A percentile compares a stretch with the other conserved stretches of the same genome.
Conservation (phyloP, 2,888 invertebrate species). For the Ditylenchus weischeri region DNA sequence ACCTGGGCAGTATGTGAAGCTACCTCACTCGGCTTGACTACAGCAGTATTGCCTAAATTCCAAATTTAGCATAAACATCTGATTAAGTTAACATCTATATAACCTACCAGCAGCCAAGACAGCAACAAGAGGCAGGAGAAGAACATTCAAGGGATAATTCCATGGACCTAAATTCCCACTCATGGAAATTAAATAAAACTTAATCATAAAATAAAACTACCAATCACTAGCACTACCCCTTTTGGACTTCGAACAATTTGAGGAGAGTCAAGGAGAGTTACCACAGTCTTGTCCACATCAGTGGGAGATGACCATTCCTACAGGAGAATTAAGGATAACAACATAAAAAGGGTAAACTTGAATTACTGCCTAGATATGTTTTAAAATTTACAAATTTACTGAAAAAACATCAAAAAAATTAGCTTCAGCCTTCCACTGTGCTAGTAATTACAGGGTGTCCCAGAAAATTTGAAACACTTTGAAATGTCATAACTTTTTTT, state of each 20-base stretch:
- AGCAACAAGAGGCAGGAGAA: constrained; percentile 48
- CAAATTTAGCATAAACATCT: neutral
- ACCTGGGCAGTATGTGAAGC: constrained; percentile 72
- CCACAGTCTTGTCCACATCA: constrained; percentile 35
- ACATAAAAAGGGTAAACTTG: neutral
- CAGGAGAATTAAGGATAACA: neutral
- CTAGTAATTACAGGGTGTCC: too few species aligned
- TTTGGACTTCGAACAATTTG: constrained; percentile 72
- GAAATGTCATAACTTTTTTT: too few species aligned
- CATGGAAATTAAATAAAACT: constrained; percentile 62
- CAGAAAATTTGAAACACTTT: too few species aligned
- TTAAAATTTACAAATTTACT: too few species aligned
- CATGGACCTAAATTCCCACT: constrained; percentile 71
- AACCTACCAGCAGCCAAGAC: constrained; percentile 46
- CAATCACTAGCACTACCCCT: constrained; percentile 76
- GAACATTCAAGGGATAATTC: constrained; percentile 89
- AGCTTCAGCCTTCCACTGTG: too few species aligned
- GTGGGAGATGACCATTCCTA: constrained; percentile 31
- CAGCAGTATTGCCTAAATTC: constrained; percentile 48
- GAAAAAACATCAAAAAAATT: too few species aligned
- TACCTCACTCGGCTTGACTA: constrained; percentile 55
- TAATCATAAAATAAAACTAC: constrained; percentile 70
- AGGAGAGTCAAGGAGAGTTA: constrained; percentile 34
- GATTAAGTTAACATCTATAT: too few species aligned
- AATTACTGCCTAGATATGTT: neutral